Percentiles rank a stretch among this genome's conserved stretches.
These are phyloP conservation scores for Dreissena polymorpha DNA, from an alignment of 1,140 invertebrate species.

Conservation along the genomic window DNA sequence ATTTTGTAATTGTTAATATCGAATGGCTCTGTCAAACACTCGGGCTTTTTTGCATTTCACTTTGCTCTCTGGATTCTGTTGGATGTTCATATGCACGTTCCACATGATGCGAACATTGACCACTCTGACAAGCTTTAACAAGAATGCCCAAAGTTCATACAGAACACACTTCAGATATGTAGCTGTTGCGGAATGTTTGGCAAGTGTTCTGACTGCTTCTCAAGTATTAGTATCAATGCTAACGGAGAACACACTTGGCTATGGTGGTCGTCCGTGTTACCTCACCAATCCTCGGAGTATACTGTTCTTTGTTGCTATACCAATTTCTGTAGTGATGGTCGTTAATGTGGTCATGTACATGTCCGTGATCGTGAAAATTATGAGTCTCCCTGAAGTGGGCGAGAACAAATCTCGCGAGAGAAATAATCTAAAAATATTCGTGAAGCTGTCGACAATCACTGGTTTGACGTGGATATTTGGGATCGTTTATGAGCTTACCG, in stretches of 20 bases:
- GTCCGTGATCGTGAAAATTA: constrained; percentile 6
- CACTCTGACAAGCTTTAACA: background rate
- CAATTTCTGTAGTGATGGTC: constrained; percentile 20
- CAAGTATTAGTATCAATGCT: background rate
- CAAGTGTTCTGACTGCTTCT: background rate
- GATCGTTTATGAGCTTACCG: constrained; percentile 29
- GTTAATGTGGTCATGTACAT: constrained; percentile 28
- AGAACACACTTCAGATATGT: background rate
- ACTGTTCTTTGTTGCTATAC: constrained; percentile 19
- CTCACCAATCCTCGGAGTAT: background rate
- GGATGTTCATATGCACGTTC: constrained; percentile 95
- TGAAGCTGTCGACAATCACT: constrained; percentile 42
- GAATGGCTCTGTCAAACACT: constrained; percentile 77
- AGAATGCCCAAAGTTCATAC: background rate
- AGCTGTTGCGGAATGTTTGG: background rate
- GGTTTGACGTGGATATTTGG: constrained; percentile 50
- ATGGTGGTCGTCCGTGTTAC: constrained; percentile 29
- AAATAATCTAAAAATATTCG: constrained; percentile 30
- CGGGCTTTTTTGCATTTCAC: constrained; percentile 93
- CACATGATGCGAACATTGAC: constrained; percentile 81
- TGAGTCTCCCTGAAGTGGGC: background rate
- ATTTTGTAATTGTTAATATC: constrained; percentile 48
- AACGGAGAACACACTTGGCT: constrained; percentile 9
- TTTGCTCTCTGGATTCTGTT: constrained; percentile 95
- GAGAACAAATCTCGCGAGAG: background rate